Base-by-base conservation (phyloP, 2,797 vertebrate species). In the Lagodon rhomboides region DNA sequence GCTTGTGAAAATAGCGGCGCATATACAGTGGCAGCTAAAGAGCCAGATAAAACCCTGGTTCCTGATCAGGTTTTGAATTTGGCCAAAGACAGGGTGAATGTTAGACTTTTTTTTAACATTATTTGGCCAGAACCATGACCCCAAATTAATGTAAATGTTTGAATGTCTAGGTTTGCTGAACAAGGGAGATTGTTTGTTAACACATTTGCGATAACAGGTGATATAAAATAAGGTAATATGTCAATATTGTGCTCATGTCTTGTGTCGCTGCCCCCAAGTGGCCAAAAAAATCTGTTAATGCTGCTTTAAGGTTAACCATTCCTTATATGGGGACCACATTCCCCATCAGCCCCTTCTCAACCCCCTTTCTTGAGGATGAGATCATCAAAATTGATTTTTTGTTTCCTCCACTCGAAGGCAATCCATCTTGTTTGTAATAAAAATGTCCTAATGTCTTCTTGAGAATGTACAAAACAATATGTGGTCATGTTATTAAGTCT, bases 251-350 rank as follows among this genome's bases (percentile, higher is more conserved):
- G 47, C 44, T 68, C 15, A 46, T 5, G 15, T 13, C 44, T 46
- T 46, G 44, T 46, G 13, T 46, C 16, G 44, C 44, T 46, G 34
- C 43, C 18, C 1, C 18, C 18, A 54, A 53, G 22, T 47, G 3
- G 15, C 16, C 10, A 12, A 25, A 60, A 11, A 50, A 41, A n/a
- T 49, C 43, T 18, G 9, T 64, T 3, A 8, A 20, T 30, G 23
- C 18, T 10, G 12, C 12, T 74, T 56, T 25, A 25, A 20, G 22
- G 10, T 20, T 30, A 10, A 3, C 44, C 44, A 1, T 16, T 2
- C 44, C 16, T 16, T 25, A 59, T 43, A 67, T 67, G 12, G 9
- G 17, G 47, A 22, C 22, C 62, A 60, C 38, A 59, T 73, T 75
- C 18, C 25, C 25, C 25, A 65, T 49, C 27, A 65, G 44, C 27